These are phyloP conservation scores for Scomber colias DNA, from an alignment of 2,113 vertebrate genomes.

Conservation along the genomic window DNA sequence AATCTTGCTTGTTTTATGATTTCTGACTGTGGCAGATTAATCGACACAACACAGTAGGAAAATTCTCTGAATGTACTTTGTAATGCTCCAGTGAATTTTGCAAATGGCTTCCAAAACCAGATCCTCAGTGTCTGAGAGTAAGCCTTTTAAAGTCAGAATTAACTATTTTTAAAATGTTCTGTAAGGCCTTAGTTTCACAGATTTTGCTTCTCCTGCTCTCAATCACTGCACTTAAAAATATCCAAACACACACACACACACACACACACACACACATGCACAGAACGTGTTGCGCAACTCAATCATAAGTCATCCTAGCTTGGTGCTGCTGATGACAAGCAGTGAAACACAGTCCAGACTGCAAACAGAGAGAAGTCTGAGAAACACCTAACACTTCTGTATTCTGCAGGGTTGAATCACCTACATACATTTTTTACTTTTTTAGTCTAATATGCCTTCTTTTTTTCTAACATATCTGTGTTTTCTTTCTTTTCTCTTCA, in stretches of 20 bases:
- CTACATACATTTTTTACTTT: conserved; percentile 1
- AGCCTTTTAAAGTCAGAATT: conserved; percentile 3
- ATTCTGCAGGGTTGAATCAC: conserved; percentile 1
- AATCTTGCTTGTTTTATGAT: background rate
- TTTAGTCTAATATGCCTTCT: background rate
- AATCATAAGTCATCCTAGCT: conserved; percentile 54
- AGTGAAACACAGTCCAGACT: conserved; percentile 57
- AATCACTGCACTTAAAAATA: conserved; percentile 44
- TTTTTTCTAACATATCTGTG: background rate
- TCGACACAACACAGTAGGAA: conserved; percentile 7
- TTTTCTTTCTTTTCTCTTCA: background rate
- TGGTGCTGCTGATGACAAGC: conserved; percentile 41
- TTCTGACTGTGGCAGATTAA: conserved; percentile 15
- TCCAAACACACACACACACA: conserved; percentile 20
- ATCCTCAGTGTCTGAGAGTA: conserved; percentile 9
- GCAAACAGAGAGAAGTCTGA: conserved; percentile 49
- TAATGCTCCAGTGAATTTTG: conserved; percentile 19
- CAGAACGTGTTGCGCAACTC: conserved; percentile 44
- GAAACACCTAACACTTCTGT: conserved; percentile 18
- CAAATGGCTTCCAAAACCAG: conserved; percentile 35
- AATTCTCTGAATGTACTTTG: background rate
- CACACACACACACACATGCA: conserved; percentile 30
- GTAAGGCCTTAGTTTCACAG: conserved; percentile 22
- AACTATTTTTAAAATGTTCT: conserved; percentile 40
- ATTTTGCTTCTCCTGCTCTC: conserved; percentile 33